phyloP scores from a whole-genome alignment of 1,140 invertebrate species.

The Alviniconcha marisindica region DNA sequence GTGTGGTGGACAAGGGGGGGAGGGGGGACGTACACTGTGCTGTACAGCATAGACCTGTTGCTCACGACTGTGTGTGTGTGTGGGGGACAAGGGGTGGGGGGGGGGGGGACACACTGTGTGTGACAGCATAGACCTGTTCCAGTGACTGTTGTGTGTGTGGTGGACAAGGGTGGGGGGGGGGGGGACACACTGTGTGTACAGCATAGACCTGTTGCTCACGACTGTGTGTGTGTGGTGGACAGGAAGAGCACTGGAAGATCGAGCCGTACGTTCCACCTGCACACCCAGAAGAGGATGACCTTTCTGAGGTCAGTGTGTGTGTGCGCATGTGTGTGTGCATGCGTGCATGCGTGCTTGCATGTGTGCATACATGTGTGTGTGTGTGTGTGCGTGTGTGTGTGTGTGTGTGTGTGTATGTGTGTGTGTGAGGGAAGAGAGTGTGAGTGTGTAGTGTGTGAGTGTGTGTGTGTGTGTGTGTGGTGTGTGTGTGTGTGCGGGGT shows the following conservation, averaged over 20 bases:
- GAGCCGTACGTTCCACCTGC: slow-evolving; percentile 66
- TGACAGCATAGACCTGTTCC: no score
- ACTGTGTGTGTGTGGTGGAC: no score
- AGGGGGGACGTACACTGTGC: not conserved
- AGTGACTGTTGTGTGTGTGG: not conserved
- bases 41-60: not conserved
- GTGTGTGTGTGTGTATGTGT: not conserved
- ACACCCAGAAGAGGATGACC: slow-evolving; percentile 52
- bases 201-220: no score
- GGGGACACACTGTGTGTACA: no score
- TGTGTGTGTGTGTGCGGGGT: not conserved
- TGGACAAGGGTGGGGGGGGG: not conserved
- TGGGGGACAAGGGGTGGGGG: not conserved
- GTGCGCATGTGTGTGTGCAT: not conserved
- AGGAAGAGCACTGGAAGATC: slow-evolving; percentile 76
- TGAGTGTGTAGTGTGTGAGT: not conserved
- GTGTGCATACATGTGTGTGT: not conserved
- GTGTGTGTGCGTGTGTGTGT: slow-evolving; percentile 15
- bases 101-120: not conserved
- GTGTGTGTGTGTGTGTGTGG: slow-evolving; percentile 2
- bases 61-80: no score
- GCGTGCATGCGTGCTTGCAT: slow-evolving; percentile 1
- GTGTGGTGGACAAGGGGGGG: slow-evolving; percentile 17
- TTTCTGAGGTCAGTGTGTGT: slow-evolving; percentile 15
- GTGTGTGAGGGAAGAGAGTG: not conserved